Percentiles rank a stretch among this genome's conserved stretches.
These are phyloP conservation scores for Zoroaster sp. DNA, from an alignment of 53 echinoderm and acorn worm species.

Conservation along the genomic window DNA sequence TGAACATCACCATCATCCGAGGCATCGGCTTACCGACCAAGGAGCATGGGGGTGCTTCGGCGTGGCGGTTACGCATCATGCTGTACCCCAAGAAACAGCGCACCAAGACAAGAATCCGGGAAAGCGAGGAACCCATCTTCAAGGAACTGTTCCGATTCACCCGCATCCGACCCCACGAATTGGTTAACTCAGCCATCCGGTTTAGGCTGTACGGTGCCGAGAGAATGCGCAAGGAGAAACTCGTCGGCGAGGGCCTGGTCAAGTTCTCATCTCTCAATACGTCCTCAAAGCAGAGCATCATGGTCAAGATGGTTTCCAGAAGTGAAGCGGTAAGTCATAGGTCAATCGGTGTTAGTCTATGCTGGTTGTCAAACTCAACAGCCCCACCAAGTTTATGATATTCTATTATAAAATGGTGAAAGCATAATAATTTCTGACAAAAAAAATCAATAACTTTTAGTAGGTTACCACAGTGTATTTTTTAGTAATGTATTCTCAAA, in stretches of 20 bases:
- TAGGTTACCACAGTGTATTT: no score
- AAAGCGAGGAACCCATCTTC: slow-evolving; percentile 81
- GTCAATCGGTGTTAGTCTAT: no score
- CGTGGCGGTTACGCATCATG: slow-evolving; percentile 81
- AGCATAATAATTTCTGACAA: no score
- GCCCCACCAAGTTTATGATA: no score
- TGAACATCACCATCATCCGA: slow-evolving; percentile 87
- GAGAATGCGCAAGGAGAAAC: slow-evolving; percentile 89
- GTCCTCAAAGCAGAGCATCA: slow-evolving; percentile 69
- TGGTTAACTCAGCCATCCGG: slow-evolving; percentile 81
- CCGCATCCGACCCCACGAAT: slow-evolving; percentile 89
- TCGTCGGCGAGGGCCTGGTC: slow-evolving; percentile 90
- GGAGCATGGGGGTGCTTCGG: slow-evolving; percentile 86
- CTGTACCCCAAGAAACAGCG: slow-evolving; percentile 89
- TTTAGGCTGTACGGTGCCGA: slow-evolving; percentile 84
- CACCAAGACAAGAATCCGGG: slow-evolving; percentile 92
- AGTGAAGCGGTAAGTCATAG: slow-evolving; percentile 81
- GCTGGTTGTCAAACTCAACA: no score
- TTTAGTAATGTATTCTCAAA: no score
- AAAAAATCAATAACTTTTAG: no score
- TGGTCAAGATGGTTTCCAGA: slow-evolving; percentile 70
- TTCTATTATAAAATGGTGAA: no score
- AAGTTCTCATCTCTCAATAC: slow-evolving; percentile 93
- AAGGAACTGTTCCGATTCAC: slow-evolving; percentile 96
- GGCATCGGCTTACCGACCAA: slow-evolving; percentile 75